Evolutionary conservation across 2,113 vertebrate species (phyloP), one percentile per base, ranked within the genome.

Genomic region (Dipodomys ordii): DNA sequence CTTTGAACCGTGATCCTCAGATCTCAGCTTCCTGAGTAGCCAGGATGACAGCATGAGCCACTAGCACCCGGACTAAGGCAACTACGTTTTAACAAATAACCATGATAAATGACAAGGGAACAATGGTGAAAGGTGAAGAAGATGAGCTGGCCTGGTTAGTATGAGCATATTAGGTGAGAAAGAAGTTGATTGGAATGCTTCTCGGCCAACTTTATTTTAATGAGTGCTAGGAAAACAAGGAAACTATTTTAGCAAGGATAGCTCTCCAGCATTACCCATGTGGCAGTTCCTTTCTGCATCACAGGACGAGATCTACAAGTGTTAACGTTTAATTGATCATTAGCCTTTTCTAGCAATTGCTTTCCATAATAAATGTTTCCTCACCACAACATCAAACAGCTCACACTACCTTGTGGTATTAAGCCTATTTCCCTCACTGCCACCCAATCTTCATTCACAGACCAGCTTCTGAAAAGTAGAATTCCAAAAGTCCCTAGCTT

Each of bases 361-460:
- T 81, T 96, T 95, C 92, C 85, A 76, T 76, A 94, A 86, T 0
- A 64, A 93, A 20, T 85, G 65, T 49, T 88, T 96, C 78, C 60
- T 87, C 83, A 49, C 35, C 96, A 90, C 35, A 96, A 25, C 57
- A 89, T 87, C 67, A 81, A 86, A 92, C 93, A 53, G 88, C 65
- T 96, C 94, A 0, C 28, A 73, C 78, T 79, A 83, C 82, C 85
- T 94, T 39, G 72, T 88, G 73, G 79, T 80, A 90, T 92, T 62
- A 69, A 84, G 93, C 79, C 96, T 81, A 77, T 92, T 91, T 97
- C 95, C 95, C 96, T 88, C 77, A 88, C 83, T 88, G 69, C 82
- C 67, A 65, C n/a, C 94, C 87, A 18, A 22, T 72, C 53, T 74
- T 57, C 72, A 67, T 78, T 83, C 69, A 64, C 62, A 84, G 83